These are phyloP conservation scores for Pectinophora gossypiella DNA, from an alignment of 1,140 invertebrate genomes.

Conservation along the genomic window DNA sequence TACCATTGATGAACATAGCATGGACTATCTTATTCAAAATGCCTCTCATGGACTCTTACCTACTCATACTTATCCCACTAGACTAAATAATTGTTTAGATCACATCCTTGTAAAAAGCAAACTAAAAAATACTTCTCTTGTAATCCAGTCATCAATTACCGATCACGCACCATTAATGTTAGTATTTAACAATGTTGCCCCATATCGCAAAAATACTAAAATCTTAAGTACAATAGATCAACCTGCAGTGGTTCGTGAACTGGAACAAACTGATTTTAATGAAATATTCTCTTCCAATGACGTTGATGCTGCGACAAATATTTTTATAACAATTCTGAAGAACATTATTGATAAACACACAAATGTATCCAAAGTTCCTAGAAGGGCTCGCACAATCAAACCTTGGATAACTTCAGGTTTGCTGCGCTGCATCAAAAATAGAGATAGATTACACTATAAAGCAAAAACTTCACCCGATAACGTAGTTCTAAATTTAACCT, in stretches of 20 bases:
- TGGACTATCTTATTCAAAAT: background rate
- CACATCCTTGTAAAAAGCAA: conserved; percentile 4
- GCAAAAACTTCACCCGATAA: background rate
- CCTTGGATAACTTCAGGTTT: background rate
- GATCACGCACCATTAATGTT: too few species aligned
- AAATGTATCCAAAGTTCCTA: background rate
- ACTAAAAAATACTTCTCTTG: too few species aligned
- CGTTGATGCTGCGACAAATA: background rate
- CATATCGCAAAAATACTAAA: too few species aligned
- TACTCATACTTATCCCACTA: background rate
- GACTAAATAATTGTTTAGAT: background rate
- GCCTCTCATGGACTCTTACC: conserved; percentile 4
- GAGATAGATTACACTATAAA: background rate
- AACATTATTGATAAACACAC: background rate
- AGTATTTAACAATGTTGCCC: too few species aligned
- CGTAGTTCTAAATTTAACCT: background rate
- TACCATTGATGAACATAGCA: background rate
- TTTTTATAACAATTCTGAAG: background rate
- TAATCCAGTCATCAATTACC: too few species aligned
- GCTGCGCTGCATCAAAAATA: background rate
- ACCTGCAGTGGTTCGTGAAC: too few species aligned
- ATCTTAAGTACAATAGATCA: too few species aligned
- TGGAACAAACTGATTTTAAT: too few species aligned
- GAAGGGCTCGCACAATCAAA: background rate
- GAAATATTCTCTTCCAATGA: too few species aligned